A percentile compares a stretch with the other conserved stretches of the same genome.
Evolutionary conservation across 2,888 invertebrate species (phyloP).

Genomic region (Eupithecia insigniata): DNA sequence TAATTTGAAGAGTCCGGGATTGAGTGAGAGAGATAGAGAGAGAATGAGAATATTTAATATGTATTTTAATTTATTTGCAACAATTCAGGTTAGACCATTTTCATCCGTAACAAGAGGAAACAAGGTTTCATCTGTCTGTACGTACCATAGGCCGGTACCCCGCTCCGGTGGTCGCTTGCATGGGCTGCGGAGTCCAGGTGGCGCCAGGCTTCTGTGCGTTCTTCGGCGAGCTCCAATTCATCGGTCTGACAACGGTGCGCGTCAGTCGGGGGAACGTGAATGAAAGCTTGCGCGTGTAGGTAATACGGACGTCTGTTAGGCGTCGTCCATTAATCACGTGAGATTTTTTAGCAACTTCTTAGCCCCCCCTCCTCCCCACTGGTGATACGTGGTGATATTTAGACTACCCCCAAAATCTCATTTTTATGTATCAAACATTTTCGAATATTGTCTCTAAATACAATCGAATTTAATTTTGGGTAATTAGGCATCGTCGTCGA

Average conservation of each 20-base stretch:
- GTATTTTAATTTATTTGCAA: background rate
- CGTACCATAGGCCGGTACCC: constrained; percentile 95
- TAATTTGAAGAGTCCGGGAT: background rate
- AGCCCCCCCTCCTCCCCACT: too few relatives aligned
- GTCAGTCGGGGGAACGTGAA: constrained; percentile 41
- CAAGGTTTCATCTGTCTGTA: constrained; percentile 5
- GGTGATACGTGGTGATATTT: too few relatives aligned
- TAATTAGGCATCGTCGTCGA: too few relatives aligned
- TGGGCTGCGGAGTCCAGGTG: constrained; percentile 94
- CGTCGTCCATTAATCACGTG: too few relatives aligned
- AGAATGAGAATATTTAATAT: too few relatives aligned
- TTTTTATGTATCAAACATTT: too few relatives aligned
- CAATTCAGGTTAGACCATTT: background rate
- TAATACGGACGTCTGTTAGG: background rate
- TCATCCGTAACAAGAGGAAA: background rate
- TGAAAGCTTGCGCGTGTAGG: constrained; percentile 35
- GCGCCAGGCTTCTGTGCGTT: constrained; percentile 91
- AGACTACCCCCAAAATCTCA: too few relatives aligned
- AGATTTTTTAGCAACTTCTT: too few relatives aligned
- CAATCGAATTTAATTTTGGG: too few relatives aligned
- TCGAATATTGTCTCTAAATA: too few relatives aligned
- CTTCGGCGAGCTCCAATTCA: constrained; percentile 96
- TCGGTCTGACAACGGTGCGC: constrained; percentile 85
- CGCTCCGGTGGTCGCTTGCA: constrained; percentile 94
- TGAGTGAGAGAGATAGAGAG: too few relatives aligned